Evolutionary conservation across 2,888 invertebrate species (phyloP).

Genomic region (Leistus spinibarbis): DNA sequence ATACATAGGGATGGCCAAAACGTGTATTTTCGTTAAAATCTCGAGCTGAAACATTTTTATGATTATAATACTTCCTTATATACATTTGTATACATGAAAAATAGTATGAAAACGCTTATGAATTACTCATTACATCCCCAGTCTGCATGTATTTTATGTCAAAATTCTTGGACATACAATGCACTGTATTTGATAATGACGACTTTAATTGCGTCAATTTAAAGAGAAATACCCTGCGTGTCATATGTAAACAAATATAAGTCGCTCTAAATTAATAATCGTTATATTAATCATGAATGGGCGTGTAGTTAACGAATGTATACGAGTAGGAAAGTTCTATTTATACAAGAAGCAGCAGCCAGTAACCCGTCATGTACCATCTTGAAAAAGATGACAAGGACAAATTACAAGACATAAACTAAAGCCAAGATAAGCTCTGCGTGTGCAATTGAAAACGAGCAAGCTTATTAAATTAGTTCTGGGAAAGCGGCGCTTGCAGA

Average conservation of each 20-base stretch:
- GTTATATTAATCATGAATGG: neutral
- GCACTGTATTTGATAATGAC: neutral
- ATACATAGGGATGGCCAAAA: no score
- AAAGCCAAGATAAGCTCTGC: constrained; percentile 28
- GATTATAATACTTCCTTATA: no score
- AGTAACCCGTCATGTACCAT: constrained; percentile 16
- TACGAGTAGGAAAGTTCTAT: neutral
- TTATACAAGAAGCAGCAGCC: constrained; percentile 14
- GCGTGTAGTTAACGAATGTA: neutral
- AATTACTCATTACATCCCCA: no score
- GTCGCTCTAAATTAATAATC: neutral
- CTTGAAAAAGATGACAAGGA: constrained; percentile 26
- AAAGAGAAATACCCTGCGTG: neutral
- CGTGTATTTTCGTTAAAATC: no score
- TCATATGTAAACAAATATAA: neutral
- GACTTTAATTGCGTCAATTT: neutral
- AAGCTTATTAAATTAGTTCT: constrained; percentile 38
- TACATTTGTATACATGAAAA: no score
- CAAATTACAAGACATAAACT: constrained; percentile 37
- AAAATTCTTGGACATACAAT: no score
- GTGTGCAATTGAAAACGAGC: constrained; percentile 36
- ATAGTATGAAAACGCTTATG: no score
- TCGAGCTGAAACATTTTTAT: no score
- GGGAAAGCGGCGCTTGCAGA: constrained; percentile 27
- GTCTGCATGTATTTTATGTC: no score